These are phyloP conservation scores for Rhimphoctona megacephalus DNA, from an alignment of 2,888 invertebrate genomes.

Conservation along the genomic window DNA sequence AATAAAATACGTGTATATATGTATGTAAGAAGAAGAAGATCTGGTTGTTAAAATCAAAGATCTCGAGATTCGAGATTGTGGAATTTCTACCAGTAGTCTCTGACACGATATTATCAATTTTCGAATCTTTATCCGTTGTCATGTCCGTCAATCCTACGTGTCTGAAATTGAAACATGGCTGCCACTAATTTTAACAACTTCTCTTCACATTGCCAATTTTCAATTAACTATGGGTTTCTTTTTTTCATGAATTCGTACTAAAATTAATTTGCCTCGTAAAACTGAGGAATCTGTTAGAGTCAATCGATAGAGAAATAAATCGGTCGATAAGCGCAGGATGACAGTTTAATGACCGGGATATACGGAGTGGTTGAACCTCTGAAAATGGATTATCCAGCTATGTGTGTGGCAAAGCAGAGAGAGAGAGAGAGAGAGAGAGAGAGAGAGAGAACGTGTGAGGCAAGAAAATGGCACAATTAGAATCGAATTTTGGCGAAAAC, in stretches of 20 bases:
- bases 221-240: background rate
- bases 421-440: background rate
- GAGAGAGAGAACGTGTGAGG: slow-evolving; percentile 9
- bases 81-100: slow-evolving; percentile 29
- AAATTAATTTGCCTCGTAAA: background rate
- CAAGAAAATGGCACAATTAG: slow-evolving; percentile 65
- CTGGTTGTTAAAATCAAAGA: slow-evolving; percentile 53
- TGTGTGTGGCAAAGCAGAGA: slow-evolving; percentile 11
- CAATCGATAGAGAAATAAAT: slow-evolving; percentile 66
- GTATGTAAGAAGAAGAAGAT: slow-evolving; percentile 45
- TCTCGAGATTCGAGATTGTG: slow-evolving; percentile 14
- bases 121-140: slow-evolving; percentile 10
- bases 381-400: slow-evolving; percentile 63
- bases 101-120: slow-evolving; percentile 48
- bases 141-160: background rate
- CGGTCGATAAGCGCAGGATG: slow-evolving; percentile 39
- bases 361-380: slow-evolving; percentile 64
- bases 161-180: background rate
- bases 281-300: background rate
- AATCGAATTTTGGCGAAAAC: slow-evolving; percentile 66
- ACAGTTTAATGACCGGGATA: slow-evolving; percentile 62
- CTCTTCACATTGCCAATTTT: background rate
- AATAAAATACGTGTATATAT: slow-evolving; percentile 22
- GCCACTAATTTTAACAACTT: background rate
- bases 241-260: background rate